Base-by-base conservation (phyloP, 1,140 invertebrate genomes). In the Bombus pascuorum region DNA sequence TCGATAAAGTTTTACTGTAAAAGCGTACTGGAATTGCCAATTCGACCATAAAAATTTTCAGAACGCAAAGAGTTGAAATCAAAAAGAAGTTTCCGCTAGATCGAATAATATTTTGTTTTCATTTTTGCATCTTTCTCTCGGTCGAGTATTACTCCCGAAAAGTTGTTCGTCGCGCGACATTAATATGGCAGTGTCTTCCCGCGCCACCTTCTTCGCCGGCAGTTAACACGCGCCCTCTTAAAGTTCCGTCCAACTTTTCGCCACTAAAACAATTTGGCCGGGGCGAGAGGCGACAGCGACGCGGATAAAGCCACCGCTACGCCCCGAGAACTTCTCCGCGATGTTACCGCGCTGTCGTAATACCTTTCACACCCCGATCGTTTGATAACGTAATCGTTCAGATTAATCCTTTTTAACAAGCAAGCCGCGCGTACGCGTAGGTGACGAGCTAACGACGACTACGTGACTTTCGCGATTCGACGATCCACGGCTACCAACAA, bases 211-310 rank as follows among this genome's bases (percentile, higher is more conserved):
- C 37, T 34, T 53, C 70, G n/a, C 42, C 32, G 47, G 28, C 81
- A 81, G 84, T 86, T 82, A 86, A 68, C 84, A 71, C 85, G 73
- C 34, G 37, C 42, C 44, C 53, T 28, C 62, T 37, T 22, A 73
- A 86, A 84, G 81, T 86, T 84, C 59, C 74, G 34, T 5, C 32
- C 10, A 87, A 87, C 82, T 87, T 85, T 85, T 87, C 82, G 32
- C 66, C 65, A 77, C 71, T 87, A 81, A 80, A 87, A 87, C 75
- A 87, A 85, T 87, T 87, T 85, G n/a, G 59, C 66, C 74, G 59
- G 3, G 59, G 28, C 44, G 47, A 44, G 28, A 62, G 59, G 12
- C 25, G 28, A 28, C n/a, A 66, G 6, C 57, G 79, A 15, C 71
- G 32, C 44, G 80, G 73, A 86, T 83, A 77, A 86, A 76, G 39